Percentiles rank a stretch among this genome's conserved stretches.
phyloP scores from a whole-genome alignment of 2,888 invertebrate genomes.

The Corbicula japonica region DNA sequence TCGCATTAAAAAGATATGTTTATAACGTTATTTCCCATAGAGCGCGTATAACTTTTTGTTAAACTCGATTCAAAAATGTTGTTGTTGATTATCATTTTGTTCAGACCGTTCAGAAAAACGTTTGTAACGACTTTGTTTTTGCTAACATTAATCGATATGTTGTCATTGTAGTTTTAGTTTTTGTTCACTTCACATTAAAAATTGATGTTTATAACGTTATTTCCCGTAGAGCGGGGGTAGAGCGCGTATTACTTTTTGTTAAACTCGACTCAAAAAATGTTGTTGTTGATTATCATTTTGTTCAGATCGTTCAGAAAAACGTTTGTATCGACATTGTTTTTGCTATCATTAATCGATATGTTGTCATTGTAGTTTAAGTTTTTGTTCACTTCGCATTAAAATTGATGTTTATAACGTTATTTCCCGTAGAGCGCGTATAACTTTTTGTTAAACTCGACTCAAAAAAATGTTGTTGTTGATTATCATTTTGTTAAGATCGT shows the following conservation, averaged over 20 bases:
- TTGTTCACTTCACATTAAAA: not conserved
- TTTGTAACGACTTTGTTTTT: no score
- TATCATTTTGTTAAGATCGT: not conserved
- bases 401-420: conserved; percentile 31
- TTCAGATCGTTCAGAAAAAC: not conserved
- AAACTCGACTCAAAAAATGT: not conserved
- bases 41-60: conserved; percentile 36
- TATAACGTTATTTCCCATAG: conserved; percentile 25
- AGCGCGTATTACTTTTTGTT: no score
- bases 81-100: not conserved
- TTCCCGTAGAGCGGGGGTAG: not conserved
- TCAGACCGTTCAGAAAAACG: not conserved
- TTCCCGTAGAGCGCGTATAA: conserved; percentile 27
- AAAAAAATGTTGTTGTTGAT: conserved; percentile 6
- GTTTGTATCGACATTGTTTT: not conserved
- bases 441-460: no score
- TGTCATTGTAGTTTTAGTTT: not conserved
- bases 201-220: not conserved
- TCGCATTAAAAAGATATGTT: conserved; percentile 36
- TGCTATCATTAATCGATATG: not conserved
- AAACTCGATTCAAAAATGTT: conserved; percentile 13
- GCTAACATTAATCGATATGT: not conserved
- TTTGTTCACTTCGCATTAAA: conserved; percentile 41
- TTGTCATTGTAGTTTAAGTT: not conserved
- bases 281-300: not conserved